Percentiles rank a stretch among this genome's conserved stretches.
Evolutionary conservation across 2,888 invertebrate species (phyloP).

Genomic region (Tenthredo scrophulariae): DNA sequence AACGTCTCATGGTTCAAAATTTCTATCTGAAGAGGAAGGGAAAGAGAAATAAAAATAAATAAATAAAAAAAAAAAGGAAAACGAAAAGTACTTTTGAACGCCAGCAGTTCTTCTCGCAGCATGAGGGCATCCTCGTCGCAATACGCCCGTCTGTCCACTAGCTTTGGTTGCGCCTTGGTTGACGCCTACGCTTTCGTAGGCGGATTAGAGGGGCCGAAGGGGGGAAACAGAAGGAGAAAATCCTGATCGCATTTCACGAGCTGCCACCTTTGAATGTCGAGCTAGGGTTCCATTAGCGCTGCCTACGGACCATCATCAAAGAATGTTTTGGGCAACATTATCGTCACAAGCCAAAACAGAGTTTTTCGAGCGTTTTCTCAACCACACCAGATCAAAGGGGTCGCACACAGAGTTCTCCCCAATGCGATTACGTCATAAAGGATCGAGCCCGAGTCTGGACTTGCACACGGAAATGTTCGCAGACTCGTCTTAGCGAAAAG

Average conservation of each 20-base stretch:
- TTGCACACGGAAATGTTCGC: conserved; percentile 33
- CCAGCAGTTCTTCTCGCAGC: conserved; percentile 20
- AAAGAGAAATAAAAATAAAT: background rate
- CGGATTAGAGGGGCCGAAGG: conserved; percentile 40
- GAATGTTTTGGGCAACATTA: conserved; percentile 65
- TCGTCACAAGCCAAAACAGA: conserved; percentile 53
- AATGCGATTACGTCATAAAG: conserved; percentile 65
- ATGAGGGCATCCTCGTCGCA: conserved; percentile 27
- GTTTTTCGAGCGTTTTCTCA: conserved; percentile 59
- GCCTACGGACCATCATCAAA: conserved; percentile 68
- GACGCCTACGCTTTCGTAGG: conserved; percentile 51
- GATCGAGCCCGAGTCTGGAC: conserved; percentile 43
- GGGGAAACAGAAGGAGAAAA: conserved; percentile 58
- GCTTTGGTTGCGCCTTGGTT: conserved; percentile 23
- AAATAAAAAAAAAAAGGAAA: background rate
- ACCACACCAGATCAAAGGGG: conserved; percentile 62
- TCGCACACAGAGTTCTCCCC: conserved; percentile 57
- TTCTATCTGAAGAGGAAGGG: background rate
- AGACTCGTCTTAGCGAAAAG: conserved; percentile 29
- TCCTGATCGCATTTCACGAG: conserved; percentile 77
- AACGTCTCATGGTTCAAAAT: conserved; percentile 14
- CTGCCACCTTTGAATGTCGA: conserved; percentile 75
- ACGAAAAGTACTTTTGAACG: conserved; percentile 31
- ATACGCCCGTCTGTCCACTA: conserved; percentile 31
- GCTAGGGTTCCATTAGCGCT: conserved; percentile 71